Evolutionary conservation across 2,888 invertebrate genomes (phyloP).

Genomic region (Venustoraphidia nigricollis): DNA sequence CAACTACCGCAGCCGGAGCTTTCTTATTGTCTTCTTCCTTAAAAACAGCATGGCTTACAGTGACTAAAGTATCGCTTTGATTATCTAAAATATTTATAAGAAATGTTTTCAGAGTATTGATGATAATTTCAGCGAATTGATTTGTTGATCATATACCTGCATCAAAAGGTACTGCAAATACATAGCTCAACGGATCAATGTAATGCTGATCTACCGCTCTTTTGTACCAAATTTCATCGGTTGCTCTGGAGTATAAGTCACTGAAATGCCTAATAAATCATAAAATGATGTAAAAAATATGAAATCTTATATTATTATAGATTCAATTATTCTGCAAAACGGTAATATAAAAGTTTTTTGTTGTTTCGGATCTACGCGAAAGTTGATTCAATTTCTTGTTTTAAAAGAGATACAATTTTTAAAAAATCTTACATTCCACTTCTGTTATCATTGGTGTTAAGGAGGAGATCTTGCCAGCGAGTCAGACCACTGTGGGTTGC

Average conservation of each 20-base stretch:
- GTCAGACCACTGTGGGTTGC: conserved; percentile 84
- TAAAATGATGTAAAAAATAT: conserved; percentile 1
- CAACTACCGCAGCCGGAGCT: conserved; percentile 53
- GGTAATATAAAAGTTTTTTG: too few relatives aligned
- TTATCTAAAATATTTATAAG: conserved; percentile 16
- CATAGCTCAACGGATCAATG: conserved; percentile 77
- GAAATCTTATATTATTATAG: background rate
- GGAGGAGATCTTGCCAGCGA: conserved; percentile 66
- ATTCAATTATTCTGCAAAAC: too few relatives aligned
- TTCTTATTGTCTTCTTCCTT: conserved; percentile 33
- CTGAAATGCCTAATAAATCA: conserved; percentile 52
- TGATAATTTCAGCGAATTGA: too few relatives aligned
- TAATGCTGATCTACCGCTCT: conserved; percentile 80
- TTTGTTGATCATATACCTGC: conserved; percentile 22
- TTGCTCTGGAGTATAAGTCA: conserved; percentile 61
- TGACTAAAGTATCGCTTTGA: conserved; percentile 50
- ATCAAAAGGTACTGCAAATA: conserved; percentile 75
- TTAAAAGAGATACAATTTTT: too few relatives aligned
- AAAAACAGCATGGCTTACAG: conserved; percentile 75
- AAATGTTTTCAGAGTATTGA: background rate
- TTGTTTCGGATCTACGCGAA: too few relatives aligned
- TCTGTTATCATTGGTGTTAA: conserved; percentile 31
- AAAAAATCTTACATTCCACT: conserved; percentile 5
- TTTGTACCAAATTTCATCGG: conserved; percentile 82
- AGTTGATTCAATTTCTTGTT: too few relatives aligned